A percentile compares a stretch with the other conserved stretches of the same genome.
Evolutionary conservation across 2,113 vertebrate genomes (phyloP).

Genomic region (Pelecanoides urinatrix): DNA sequence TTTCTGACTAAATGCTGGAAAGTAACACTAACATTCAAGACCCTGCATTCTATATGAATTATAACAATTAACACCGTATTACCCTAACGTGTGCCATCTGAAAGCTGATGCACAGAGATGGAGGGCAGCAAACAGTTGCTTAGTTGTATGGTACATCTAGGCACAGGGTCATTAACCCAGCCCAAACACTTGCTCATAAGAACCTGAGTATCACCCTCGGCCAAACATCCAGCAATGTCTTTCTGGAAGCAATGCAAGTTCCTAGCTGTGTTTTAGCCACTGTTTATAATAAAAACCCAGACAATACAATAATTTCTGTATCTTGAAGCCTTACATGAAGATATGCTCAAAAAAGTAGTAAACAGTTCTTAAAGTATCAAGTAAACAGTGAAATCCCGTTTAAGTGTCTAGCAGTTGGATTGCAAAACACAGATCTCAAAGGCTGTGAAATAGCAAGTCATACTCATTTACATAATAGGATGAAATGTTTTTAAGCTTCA

Average conservation of each 20-base stretch:
- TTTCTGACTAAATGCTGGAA: no score
- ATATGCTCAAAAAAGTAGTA: background rate
- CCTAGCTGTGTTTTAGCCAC: fast-evolving
- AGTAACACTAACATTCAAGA: background rate
- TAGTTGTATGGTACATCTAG: fast-evolving
- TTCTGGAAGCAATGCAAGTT: fast-evolving
- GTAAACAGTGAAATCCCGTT: background rate
- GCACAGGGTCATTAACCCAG: background rate
- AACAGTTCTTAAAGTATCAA: background rate
- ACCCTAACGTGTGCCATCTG: fast-evolving
- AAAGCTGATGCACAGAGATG: fast-evolving
- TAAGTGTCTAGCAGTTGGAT: background rate
- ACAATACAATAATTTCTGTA: fast-evolving
- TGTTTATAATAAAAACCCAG: fast-evolving
- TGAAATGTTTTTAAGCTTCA: background rate
- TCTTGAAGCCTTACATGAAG: background rate
- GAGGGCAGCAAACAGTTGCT: fast-evolving
- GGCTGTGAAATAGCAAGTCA: fast-evolving
- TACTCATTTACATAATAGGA: background rate
- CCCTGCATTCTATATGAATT: background rate
- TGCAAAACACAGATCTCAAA: background rate
- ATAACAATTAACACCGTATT: fast-evolving
- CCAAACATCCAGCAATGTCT: background rate
- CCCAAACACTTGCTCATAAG: background rate
- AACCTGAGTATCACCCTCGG: fast-evolving